A percentile compares a stretch with the other conserved stretches of the same genome.
Evolutionary conservation across 2,797 vertebrate genomes (phyloP).

Genomic region (Danio albolineatus): DNA sequence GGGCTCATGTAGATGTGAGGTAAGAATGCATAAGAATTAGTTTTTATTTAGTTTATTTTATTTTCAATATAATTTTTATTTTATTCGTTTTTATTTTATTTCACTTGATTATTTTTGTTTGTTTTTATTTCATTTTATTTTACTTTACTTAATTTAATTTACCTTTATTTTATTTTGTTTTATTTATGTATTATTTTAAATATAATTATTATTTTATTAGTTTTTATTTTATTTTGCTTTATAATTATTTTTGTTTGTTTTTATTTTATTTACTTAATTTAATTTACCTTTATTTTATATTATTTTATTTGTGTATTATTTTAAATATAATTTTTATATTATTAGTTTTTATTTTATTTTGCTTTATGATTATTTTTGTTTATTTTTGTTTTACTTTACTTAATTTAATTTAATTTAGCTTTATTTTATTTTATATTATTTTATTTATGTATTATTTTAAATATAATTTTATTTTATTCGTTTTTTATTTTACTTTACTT

Average conservation of each 20-base stretch:
- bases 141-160: background rate
- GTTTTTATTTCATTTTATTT: background rate
- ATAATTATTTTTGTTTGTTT: too few species aligned
- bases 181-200: too few species aligned
- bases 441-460: background rate
- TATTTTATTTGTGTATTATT: background rate
- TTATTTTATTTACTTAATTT: background rate
- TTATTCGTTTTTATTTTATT: background rate
- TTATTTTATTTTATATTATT: too few species aligned
- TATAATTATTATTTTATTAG: background rate
- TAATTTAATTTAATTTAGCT: too few species aligned
- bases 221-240: too few species aligned
- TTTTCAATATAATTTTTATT: too few species aligned
- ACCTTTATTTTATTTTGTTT: background rate
- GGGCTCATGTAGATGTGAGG: slow-evolving; percentile 75
- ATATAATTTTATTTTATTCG: too few species aligned
- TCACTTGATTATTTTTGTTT: background rate
- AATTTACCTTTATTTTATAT: background rate
- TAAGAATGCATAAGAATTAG: slow-evolving; percentile 57
- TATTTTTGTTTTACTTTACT: too few species aligned
- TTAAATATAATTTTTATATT: background rate
- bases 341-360: background rate
- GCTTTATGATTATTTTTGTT: background rate
- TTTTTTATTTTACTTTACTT: too few species aligned
- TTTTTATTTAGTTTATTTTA: background rate